These are phyloP conservation scores for Sebastes flavidus DNA, from an alignment of 2,797 vertebrate genomes.

Conservation along the genomic window DNA sequence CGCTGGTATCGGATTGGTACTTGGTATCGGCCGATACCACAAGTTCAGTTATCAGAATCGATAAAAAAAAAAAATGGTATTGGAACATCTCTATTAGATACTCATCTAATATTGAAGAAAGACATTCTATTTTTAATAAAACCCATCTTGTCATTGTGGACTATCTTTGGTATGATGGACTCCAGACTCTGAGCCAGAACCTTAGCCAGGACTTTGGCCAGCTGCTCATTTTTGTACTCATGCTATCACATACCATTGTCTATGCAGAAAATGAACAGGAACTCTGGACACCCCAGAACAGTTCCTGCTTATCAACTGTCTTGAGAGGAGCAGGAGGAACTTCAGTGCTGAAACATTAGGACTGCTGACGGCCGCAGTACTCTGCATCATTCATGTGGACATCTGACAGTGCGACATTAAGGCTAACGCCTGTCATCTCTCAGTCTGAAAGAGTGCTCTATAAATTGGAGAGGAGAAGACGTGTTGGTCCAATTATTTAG, in stretches of 20 bases:
- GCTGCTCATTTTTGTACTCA: neutral
- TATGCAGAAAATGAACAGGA: neutral
- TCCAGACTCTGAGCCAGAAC: too few relatives aligned
- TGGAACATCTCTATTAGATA: too few relatives aligned
- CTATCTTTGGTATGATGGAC: too few relatives aligned
- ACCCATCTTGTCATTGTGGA: too few relatives aligned
- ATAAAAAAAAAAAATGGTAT: too few relatives aligned
- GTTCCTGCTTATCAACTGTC: neutral
- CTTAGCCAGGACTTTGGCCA: too few relatives aligned
- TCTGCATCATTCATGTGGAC: slow-evolving; percentile 7
- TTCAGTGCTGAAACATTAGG: neutral
- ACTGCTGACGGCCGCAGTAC: neutral
- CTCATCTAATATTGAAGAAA: too few relatives aligned
- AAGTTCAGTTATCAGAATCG: too few relatives aligned
- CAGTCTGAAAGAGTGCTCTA: slow-evolving; percentile 36
- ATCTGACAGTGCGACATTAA: slow-evolving; percentile 13
- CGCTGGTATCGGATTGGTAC: too few relatives aligned
- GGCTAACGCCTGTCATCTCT: slow-evolving; percentile 38
- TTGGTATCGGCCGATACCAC: fast-evolving
- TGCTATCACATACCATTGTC: neutral
- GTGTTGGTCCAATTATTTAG: slow-evolving; percentile 56
- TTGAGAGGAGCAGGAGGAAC: neutral
- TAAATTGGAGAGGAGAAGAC: slow-evolving; percentile 54
- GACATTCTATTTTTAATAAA: too few relatives aligned
- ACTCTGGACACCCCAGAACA: neutral